phyloP scores from a whole-genome alignment of 2,113 vertebrate species.

The Gnathonemus longibarbis region DNA sequence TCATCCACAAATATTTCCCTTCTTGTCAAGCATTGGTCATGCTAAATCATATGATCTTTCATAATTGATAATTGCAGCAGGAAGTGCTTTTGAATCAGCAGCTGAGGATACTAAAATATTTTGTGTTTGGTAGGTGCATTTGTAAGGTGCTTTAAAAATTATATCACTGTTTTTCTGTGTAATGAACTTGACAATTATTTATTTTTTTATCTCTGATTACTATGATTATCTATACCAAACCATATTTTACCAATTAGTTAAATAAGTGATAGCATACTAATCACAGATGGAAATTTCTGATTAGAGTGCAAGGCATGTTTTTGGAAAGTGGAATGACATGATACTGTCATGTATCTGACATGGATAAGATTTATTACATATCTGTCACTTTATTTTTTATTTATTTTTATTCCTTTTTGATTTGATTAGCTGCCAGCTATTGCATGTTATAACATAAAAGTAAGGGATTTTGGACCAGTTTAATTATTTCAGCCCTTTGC shows the following conservation, averaged over 20 bases:
- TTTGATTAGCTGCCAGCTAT: slow-evolving; percentile 53
- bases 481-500: slow-evolving; percentile 58
- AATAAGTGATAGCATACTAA: not conserved
- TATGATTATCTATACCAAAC: not conserved
- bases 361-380: slow-evolving; percentile 40
- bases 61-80: not conserved
- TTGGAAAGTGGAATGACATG: slow-evolving; percentile 46
- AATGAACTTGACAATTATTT: not conserved
- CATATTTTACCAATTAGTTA: not conserved
- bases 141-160: not conserved
- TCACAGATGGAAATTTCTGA: not conserved
- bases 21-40: slow-evolving; percentile 17
- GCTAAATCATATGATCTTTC: not conserved
- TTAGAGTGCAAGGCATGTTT: slow-evolving; percentile 38
- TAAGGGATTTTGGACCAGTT: slow-evolving; percentile 48
- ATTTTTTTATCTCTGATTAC: not conserved
- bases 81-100: not conserved
- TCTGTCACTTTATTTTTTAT: slow-evolving; percentile 46
- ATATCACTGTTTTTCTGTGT: not conserved
- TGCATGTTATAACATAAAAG: slow-evolving; percentile 47
- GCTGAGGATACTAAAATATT: not conserved
- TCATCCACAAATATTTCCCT: not conserved
- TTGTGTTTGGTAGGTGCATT: not conserved
- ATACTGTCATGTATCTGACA: slow-evolving; percentile 31
- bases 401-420: not conserved